Conservation (phyloP, 1,140 invertebrate species). For the Semibalanus balanoides region DNA sequence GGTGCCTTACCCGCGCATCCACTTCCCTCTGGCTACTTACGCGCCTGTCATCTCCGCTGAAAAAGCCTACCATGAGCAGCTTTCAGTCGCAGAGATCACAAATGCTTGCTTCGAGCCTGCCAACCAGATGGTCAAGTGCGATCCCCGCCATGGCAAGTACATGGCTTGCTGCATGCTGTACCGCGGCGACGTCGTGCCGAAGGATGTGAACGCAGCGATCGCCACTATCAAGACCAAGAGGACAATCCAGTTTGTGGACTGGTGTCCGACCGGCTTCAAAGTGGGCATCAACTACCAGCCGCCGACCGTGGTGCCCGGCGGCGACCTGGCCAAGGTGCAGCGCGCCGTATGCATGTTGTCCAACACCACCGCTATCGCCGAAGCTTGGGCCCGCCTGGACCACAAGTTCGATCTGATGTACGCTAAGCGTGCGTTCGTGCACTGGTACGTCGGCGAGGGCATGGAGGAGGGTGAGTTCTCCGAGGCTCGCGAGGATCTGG, state of each 20-base stretch:
- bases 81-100: constrained; percentile 72
- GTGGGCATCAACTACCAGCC: constrained; percentile 33
- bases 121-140: constrained; percentile 89
- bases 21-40: constrained; percentile 69
- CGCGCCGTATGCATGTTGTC: constrained; percentile 51
- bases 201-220: constrained; percentile 69
- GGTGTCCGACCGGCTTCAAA: constrained; percentile 79
- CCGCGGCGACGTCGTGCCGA: constrained; percentile 57
- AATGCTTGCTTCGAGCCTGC: constrained; percentile 77
- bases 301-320: constrained; percentile 45
- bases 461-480: constrained; percentile 77
- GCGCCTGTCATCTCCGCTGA: constrained; percentile 70
- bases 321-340: constrained; percentile 39
- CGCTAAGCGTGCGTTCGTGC: constrained; percentile 38
- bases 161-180: constrained; percentile 76
- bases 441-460: constrained; percentile 69
- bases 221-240: constrained; percentile 70
- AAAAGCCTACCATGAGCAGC: constrained; percentile 70
- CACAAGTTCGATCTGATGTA: constrained; percentile 47
- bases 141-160: constrained; percentile 75
- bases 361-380: constrained; percentile 67
- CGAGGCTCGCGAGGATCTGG: constrained; percentile 71
- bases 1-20: constrained; percentile 69
- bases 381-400: constrained; percentile 46
- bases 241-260: constrained; percentile 76